A percentile compares a stretch with the other conserved stretches of the same genome.
Evolutionary conservation across 2,888 invertebrate genomes (phyloP).

Genomic region (Gerris lacustris): DNA sequence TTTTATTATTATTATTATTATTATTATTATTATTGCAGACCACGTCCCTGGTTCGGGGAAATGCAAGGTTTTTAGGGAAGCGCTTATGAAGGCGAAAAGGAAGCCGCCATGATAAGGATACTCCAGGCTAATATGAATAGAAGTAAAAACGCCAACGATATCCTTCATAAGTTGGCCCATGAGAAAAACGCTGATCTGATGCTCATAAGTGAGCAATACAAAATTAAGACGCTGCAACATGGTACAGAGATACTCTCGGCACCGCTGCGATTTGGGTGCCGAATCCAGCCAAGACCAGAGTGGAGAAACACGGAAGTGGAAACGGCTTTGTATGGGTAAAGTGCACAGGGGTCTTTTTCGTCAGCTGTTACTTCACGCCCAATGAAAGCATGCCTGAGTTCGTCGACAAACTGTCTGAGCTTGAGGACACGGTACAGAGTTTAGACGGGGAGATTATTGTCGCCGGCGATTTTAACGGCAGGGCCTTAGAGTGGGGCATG

Average conservation of each 20-base stretch:
- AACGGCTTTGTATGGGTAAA: slow-evolving; percentile 23
- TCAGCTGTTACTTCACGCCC: slow-evolving; percentile 22
- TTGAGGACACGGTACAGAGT: slow-evolving; percentile 12
- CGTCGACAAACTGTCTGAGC: slow-evolving; percentile 6
- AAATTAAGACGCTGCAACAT: slow-evolving; percentile 11
- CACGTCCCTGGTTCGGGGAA: too few relatives aligned
- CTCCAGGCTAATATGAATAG: too few relatives aligned
- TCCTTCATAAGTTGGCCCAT: slow-evolving; percentile 20
- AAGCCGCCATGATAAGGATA: too few relatives aligned
- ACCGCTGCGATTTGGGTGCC: slow-evolving; percentile 26
- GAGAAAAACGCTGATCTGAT: slow-evolving; percentile 19
- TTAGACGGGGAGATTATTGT: slow-evolving; percentile 9
- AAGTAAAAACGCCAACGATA: slow-evolving; percentile 23
- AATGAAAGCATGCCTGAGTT: slow-evolving; percentile 19
- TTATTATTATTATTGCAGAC: too few relatives aligned
- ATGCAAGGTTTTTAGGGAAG: too few relatives aligned
- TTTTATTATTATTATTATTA: too few relatives aligned
- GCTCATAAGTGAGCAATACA: slow-evolving; percentile 27
- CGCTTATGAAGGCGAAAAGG: too few relatives aligned
- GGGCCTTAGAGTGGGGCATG: slow-evolving; percentile 30
- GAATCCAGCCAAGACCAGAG: slow-evolving; percentile 4
- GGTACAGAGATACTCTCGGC: slow-evolving; percentile 20
- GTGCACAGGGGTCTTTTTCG: slow-evolving; percentile 12
- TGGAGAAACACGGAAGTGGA: slow-evolving; percentile 16
- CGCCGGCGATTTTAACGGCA: too few relatives aligned